Conservation (phyloP, 1,140 invertebrate genomes). For the honey bee (Apis mellifera) region DNA sequence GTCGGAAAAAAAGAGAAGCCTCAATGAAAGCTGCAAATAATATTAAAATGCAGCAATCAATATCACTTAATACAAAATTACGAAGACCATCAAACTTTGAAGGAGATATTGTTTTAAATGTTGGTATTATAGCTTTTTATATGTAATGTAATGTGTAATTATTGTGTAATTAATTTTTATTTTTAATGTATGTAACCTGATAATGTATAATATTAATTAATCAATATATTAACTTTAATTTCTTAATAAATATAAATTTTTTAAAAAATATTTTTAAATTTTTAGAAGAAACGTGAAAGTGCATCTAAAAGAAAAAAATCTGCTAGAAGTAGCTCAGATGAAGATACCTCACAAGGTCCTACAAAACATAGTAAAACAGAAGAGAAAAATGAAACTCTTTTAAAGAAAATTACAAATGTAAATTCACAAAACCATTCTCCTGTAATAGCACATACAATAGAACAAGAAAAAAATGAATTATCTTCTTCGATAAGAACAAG, state of each 20-base stretch:
- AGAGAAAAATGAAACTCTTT: neutral
- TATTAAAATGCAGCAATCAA: conserved; percentile 70
- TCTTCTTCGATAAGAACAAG: neutral
- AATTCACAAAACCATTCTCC: neutral
- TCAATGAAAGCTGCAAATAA: conserved; percentile 69
- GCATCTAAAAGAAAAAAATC: conserved; percentile 59
- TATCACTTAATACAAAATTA: conserved; percentile 53
- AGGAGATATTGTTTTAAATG: conserved; percentile 33
- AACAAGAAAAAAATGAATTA: neutral
- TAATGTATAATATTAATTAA: neutral
- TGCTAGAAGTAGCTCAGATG: conserved; percentile 58
- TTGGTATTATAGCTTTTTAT: conserved; percentile 24
- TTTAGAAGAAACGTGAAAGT: conserved; percentile 38
- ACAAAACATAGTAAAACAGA: conserved; percentile 64
- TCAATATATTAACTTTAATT: neutral
- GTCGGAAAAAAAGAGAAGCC: conserved; percentile 63
- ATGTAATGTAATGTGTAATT: neutral
- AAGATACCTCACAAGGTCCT: conserved; percentile 53
- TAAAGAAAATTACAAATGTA: neutral
- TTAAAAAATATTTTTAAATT: conserved; percentile 13
- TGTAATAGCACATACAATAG: neutral
- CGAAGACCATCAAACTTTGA: conserved; percentile 45
- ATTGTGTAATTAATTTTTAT: neutral
- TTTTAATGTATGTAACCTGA: neutral
- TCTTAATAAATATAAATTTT: neutral